Evolutionary conservation across 2,113 vertebrate genomes (phyloP).

Genomic region (Chaetodon trifascialis): DNA sequence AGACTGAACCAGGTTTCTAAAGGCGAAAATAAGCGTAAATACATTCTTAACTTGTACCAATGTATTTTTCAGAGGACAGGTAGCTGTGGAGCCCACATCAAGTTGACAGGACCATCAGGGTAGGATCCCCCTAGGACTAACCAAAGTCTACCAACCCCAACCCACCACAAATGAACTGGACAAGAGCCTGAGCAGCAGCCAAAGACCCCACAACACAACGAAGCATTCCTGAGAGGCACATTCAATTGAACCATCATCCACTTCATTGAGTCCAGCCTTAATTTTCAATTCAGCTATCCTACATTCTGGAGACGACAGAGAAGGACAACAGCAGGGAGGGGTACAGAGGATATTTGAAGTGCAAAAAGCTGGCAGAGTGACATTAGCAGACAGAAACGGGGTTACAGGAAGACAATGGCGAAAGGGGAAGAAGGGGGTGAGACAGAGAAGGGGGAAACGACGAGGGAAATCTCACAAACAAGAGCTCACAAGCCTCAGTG

Average conservation of each 20-base stretch:
- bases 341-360: slow-evolving; percentile 1
- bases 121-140: neutral
- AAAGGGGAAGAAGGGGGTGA: slow-evolving; percentile 7
- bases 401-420: slow-evolving; percentile 45
- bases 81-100: neutral
- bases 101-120: slow-evolving; percentile 3
- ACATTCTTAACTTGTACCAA: neutral
- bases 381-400: slow-evolving; percentile 34
- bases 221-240: slow-evolving; percentile 60
- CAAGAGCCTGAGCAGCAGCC: slow-evolving; percentile 12
- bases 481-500: slow-evolving; percentile 63
- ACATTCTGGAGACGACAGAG: slow-evolving; percentile 16
- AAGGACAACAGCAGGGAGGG: neutral
- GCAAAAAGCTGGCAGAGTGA: slow-evolving; percentile 27
- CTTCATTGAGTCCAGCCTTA: slow-evolving; percentile 55
- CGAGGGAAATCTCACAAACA: slow-evolving; percentile 45
- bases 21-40: neutral
- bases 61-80: neutral
- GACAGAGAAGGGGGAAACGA: neutral
- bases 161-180: neutral
- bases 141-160: neutral
- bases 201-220: slow-evolving; percentile 30
- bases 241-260: slow-evolving; percentile 62
- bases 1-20: neutral
- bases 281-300: slow-evolving; percentile 48